Evolutionary conservation across 2,113 vertebrate species (phyloP), one percentile per base, ranked within the genome.

Genomic region (Hylia prasina): DNA sequence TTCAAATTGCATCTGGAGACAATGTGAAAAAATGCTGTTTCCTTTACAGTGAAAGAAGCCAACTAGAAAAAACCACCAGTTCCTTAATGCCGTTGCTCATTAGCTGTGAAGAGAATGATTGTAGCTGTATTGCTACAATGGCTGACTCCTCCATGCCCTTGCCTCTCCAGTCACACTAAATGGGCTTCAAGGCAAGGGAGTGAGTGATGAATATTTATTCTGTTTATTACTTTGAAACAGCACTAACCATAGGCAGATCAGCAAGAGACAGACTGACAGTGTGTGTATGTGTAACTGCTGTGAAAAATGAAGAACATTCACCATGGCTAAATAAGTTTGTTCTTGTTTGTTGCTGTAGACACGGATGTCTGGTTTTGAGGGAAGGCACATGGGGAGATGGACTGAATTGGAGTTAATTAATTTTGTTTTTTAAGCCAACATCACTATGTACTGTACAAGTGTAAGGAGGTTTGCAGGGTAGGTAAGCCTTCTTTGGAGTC

Each of bases 1-100:
- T 97, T 94, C 83, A 97, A 91, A 94, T 80, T 94, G 75, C 71
- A 53, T 94, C 96, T 98, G 75, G 25, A 90, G 72, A 93, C 89
- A 73, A 87, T 19, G 56, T 70, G 57, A 90, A 47, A 87, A 97
- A 94, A 83, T 79, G 48, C 96, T 90, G 87, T 82, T 39, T 89
- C 22, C 57, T 60, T 82, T 79, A 50, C 54, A 69, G 45, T 48
- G 63, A 75, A 90, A 69, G 84, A 85, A 89, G 31, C 23, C 68
- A 87, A 33, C 50, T 76, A 90, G 87, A 88, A 89, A 87, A 87
- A 79, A 88, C 2, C 48, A 78, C 64, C 23, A 6, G 56, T 64
- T 83, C 83, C 69, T 87, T 84, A 88, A 92, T 65, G 66, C 75
- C 1, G 2, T 68, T 83, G 75, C 75, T 93, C 39, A 27, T 93